Conservation (phyloP, 2,797 vertebrate species). For the Melanotaenia trifasciata region DNA sequence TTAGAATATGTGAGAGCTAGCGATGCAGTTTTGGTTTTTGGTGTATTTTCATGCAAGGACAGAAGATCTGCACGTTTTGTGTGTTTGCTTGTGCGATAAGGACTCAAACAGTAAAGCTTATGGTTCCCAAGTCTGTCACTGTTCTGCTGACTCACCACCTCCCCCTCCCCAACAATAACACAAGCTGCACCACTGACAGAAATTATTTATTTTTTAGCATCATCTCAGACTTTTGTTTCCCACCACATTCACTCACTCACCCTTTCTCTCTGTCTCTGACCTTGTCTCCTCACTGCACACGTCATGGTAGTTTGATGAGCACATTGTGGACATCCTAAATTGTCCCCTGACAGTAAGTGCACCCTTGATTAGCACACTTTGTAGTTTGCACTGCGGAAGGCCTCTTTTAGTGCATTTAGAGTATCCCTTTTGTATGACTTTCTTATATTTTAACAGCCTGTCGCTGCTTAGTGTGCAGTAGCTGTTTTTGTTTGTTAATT, state of each 20-base stretch:
- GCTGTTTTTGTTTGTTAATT: conserved; percentile 38
- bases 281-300: conserved; percentile 75
- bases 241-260: conserved; percentile 65
- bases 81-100: conserved; percentile 3
- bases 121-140: conserved; percentile 26
- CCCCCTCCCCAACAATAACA: neutral
- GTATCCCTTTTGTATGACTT: conserved; percentile 64
- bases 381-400: conserved; percentile 72
- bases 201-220: conserved; percentile 31
- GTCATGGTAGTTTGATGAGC: conserved; percentile 84
- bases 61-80: conserved; percentile 9
- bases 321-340: conserved; percentile 87
- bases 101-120: conserved; percentile 37
- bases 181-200: conserved; percentile 45
- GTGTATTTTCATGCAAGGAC: conserved; percentile 4
- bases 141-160: conserved; percentile 50
- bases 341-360: conserved; percentile 92
- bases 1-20: conserved; percentile 1
- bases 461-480: conserved; percentile 39
- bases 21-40: conserved; percentile 3
- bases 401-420: conserved; percentile 58
- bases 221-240: conserved; percentile 28
- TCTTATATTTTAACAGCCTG: conserved; percentile 25
- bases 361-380: conserved; percentile 74
- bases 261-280: conserved; percentile 78